Base-by-base conservation (phyloP, 2,888 invertebrate genomes). In the Cryptocephalus primarius region DNA sequence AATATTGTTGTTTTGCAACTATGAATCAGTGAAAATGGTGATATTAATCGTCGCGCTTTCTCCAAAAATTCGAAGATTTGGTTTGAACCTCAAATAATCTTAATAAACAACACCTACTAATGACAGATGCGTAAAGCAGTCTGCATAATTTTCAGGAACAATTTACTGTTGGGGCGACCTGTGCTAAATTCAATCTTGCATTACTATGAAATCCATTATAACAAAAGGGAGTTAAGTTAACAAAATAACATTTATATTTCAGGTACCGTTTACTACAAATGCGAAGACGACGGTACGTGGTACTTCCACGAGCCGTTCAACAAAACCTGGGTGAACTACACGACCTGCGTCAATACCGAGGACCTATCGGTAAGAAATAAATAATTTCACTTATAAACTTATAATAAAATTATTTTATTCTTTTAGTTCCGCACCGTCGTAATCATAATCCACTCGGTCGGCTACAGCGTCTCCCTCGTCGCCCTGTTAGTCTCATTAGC, bases 241-340 rank as follows among this genome's bases (percentile, higher is more conserved):
- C 22, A 22, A 22, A 22, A 22, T 6, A 22, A 22, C 2, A 22
- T 22, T 22, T 22, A 38, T 46, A 32, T 74, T 66, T 42, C 76
- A 91, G 91, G 84, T 65, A 73, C 72, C 57, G 91, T 89, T 42
- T 86, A 86, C 70, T 88, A 89, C 70, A 79, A 82, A 60, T 93
- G 93, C 68, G 82, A 81, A 49, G 68, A 71, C 14, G 80, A 87
- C 64, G 92, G 88, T 12, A 80, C 82, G 42, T 93, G 93, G 93
- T 90, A 82, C 69, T 78, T 76, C 48, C 88, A 89, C 70, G 87
- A 88, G 9, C 75, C 74, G 49, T 84, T 81, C 43, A 83, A 85
- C 62, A 77, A 75, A 59, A 77, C 83, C 22, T 93, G 92, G 91
- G 88, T 90, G 57, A 92, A 93, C 73, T 93, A 93, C 72, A 91